phyloP scores from a whole-genome alignment of 2,113 vertebrate species.

The Triplophysa dalaica region DNA sequence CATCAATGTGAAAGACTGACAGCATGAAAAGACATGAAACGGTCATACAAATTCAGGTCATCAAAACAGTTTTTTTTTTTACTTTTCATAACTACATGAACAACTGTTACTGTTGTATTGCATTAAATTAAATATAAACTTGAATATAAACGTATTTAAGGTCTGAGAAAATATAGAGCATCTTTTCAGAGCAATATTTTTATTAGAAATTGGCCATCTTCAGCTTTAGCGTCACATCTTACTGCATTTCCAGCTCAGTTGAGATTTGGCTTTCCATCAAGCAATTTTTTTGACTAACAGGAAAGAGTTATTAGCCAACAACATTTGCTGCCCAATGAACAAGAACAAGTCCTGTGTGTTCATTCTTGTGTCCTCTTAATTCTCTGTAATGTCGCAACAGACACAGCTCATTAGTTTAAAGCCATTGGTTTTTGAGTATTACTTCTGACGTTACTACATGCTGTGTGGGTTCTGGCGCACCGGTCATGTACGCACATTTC shows the following conservation, averaged over 20 bases:
- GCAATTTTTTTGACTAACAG: neutral
- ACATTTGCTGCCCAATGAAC: neutral
- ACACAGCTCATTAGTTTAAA: conserved; percentile 19
- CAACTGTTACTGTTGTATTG: too few relatives aligned
- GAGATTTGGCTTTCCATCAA: neutral
- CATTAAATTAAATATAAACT: too few relatives aligned
- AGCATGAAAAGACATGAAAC: too few relatives aligned
- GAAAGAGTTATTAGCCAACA: neutral
- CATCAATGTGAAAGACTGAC: too few relatives aligned
- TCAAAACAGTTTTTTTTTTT: too few relatives aligned
- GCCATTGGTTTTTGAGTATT: neutral
- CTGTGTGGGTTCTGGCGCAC: neutral
- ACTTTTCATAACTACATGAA: too few relatives aligned
- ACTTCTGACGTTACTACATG: neutral
- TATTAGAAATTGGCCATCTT: too few relatives aligned
- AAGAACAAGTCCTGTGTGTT: neutral
- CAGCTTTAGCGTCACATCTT: too few relatives aligned
- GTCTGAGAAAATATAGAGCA: too few relatives aligned
- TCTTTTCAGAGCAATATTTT: too few relatives aligned
- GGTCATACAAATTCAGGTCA: too few relatives aligned
- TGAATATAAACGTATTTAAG: too few relatives aligned
- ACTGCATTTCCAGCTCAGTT: neutral
- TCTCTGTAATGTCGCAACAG: neutral
- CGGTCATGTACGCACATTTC: neutral
- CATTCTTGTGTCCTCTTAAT: neutral